Conservation (phyloP, 2,113 vertebrate species). For the Colius striatus region DNA sequence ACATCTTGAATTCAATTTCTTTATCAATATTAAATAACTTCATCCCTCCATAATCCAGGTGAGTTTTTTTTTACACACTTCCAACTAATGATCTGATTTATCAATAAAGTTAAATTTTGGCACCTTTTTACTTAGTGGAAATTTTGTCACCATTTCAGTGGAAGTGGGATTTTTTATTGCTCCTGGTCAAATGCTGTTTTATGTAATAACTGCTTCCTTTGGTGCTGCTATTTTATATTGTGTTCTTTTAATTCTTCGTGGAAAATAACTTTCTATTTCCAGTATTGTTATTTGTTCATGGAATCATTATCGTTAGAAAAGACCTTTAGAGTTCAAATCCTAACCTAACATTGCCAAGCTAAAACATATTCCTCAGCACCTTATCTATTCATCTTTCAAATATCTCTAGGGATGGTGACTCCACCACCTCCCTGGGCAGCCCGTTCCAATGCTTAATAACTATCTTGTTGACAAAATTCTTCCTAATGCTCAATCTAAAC, state of each 20-base stretch:
- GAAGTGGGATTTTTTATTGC: accelerated
- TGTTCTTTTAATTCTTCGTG: background rate
- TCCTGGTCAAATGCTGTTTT: background rate
- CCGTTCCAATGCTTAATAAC: no score
- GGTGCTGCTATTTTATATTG: background rate
- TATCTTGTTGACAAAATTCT: no score
- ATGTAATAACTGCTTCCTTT: background rate
- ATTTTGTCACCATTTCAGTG: background rate
- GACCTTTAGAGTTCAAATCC: no score
- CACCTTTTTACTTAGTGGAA: background rate
- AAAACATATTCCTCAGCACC: no score
- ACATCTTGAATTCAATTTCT: background rate
- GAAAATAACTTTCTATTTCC: background rate
- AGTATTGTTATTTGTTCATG: background rate
- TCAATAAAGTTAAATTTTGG: background rate
- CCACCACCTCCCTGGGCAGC: no score
- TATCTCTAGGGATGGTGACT: no score
- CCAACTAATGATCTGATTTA: background rate
- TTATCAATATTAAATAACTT: background rate
- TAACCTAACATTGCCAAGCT: no score
- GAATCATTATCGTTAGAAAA: no score
- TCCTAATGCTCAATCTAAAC: no score
- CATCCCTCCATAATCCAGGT: background rate
- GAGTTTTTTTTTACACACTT: background rate
- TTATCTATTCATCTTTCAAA: no score